These are phyloP conservation scores for Lithophane ornitopus DNA, from an alignment of 2,888 invertebrate genomes.

Conservation along the genomic window DNA sequence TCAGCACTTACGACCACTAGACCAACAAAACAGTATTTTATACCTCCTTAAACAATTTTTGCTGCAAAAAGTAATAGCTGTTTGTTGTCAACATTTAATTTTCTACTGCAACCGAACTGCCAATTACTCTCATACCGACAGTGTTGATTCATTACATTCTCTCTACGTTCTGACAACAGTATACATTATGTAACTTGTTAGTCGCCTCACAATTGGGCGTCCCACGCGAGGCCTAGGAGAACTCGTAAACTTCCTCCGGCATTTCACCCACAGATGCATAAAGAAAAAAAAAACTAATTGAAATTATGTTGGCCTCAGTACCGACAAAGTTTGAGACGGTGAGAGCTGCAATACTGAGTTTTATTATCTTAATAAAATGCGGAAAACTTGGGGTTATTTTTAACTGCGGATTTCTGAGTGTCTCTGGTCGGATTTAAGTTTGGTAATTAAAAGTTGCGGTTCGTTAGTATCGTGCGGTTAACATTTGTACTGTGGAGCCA, in stretches of 20 bases:
- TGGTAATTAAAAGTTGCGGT: slow-evolving; percentile 86
- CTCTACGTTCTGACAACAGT: slow-evolving; percentile 1
- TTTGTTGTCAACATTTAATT: background rate
- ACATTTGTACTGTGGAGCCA: slow-evolving; percentile 72
- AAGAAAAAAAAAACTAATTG: slow-evolving; percentile 72
- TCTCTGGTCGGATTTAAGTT: slow-evolving; percentile 80
- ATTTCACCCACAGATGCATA: slow-evolving; percentile 54
- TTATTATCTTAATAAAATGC: slow-evolving; percentile 81
- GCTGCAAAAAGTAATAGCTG: too few species aligned
- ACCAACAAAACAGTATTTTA: too few species aligned
- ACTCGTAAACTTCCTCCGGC: slow-evolving; percentile 56
- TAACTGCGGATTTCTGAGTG: slow-evolving; percentile 76
- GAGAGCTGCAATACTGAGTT: slow-evolving; percentile 72
- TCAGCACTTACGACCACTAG: too few species aligned
- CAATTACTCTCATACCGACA: slow-evolving; percentile 19
- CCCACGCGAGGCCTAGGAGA: slow-evolving; percentile 14
- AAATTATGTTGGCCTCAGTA: slow-evolving; percentile 74
- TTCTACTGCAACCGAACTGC: background rate
- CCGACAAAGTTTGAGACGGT: slow-evolving; percentile 69
- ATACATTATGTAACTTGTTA: slow-evolving; percentile 22
- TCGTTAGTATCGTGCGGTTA: slow-evolving; percentile 72
- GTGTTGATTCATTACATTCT: slow-evolving; percentile 32
- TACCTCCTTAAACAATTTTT: too few species aligned
- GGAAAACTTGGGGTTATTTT: slow-evolving; percentile 71
- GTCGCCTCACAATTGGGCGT: slow-evolving; percentile 15